Base-by-base conservation (phyloP, 2,888 invertebrate species). In the Gisinianus flammeolus region DNA sequence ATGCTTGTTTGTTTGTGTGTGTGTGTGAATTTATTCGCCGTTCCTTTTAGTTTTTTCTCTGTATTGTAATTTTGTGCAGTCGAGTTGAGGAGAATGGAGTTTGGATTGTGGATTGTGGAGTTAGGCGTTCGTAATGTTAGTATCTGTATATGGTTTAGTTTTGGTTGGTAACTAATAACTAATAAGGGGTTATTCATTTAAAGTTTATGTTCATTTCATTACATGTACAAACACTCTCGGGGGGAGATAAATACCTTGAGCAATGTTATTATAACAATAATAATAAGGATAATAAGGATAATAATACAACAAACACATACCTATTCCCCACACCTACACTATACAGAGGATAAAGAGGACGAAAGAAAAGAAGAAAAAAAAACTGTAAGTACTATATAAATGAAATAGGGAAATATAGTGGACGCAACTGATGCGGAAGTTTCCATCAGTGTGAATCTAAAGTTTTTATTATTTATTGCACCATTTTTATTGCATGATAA, bases 391-490 rank as follows among this genome's bases (percentile, higher is more conserved):
- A 68, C 3, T 68, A 30, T 68, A n/a, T 44, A 44, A 12, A 44
- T 44, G 44, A 2, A 6, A 44, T 1, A 16, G 12, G 12, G 44
- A 44, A 44, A 44, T 19, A 12, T 44, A 64, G 26, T 62, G 62
- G 66, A 74, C 52, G 52, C 26, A 31, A 56, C 10, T 35, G 26
- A 73, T 33, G 31, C 74, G 74, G 74, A 74, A 74, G 67, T 67
- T 66, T 74, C 74, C 74, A 67, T 74, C 74, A 74, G 67, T 74
- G 74, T 66, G 74, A 74, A 74, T 74, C 66, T 71, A 64, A 67
- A 26, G 66, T 66, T 67, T 35, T 74, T 74, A 64, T 66, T 74
- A 74, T 74, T 74, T 74, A 74, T 74, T 74, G 66, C 74, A 52
- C 26, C 66, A 66, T 74, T 74, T n/a, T 74, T 67, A 74, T 67